Evolutionary conservation across 2,888 invertebrate species (phyloP).

Genomic region (Cosmopolites sordidus): DNA sequence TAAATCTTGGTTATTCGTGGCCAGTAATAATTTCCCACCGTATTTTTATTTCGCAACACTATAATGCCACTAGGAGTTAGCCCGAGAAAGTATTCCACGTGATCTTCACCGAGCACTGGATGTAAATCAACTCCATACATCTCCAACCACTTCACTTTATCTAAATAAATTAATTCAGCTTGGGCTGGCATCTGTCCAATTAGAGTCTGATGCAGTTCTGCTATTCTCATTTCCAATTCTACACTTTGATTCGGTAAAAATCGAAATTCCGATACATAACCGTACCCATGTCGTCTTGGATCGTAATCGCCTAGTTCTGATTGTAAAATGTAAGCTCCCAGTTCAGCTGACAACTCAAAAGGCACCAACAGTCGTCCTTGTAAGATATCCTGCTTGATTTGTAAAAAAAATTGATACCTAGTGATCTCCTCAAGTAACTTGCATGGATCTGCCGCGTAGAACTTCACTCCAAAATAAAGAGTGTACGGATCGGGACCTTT

Average conservation of each 20-base stretch:
- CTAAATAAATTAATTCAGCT: constrained; percentile 91
- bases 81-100: constrained; percentile 89
- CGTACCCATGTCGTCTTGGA: constrained; percentile 76
- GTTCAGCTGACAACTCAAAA: constrained; percentile 86
- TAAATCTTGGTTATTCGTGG: constrained; percentile 94
- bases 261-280: constrained; percentile 93
- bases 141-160: constrained; percentile 97
- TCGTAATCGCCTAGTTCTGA: constrained; percentile 96
- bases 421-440: constrained; percentile 95
- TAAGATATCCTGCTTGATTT: constrained; percentile 93
- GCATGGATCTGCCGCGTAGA: constrained; percentile 95
- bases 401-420: constrained; percentile 95
- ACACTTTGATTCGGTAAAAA: constrained; percentile 88
- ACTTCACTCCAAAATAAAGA: constrained; percentile 94
- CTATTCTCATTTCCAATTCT: constrained; percentile 82
- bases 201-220: constrained; percentile 83
- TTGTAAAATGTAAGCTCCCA: constrained; percentile 90
- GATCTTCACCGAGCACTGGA: constrained; percentile 94
- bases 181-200: constrained; percentile 88
- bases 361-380: constrained; percentile 89
- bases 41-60: constrained; percentile 89
- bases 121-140: constrained; percentile 98
- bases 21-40: constrained; percentile 98
- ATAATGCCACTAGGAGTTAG: constrained; percentile 93
- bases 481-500: constrained; percentile 67